phyloP scores from a whole-genome alignment of 1,140 invertebrate genomes.

The Bombus superbus region DNA sequence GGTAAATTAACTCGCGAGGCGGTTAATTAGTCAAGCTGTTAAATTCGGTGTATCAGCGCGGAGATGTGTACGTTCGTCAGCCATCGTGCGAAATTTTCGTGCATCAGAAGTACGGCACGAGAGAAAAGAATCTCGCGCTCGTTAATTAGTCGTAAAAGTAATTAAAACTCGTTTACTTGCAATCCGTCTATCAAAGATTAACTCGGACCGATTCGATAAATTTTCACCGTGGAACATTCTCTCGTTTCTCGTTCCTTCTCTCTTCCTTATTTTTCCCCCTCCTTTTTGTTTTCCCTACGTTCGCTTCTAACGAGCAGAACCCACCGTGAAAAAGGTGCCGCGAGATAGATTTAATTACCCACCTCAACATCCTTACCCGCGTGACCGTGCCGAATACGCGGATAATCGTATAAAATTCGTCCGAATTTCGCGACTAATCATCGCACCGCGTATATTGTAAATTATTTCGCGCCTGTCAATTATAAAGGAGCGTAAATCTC shows the following conservation, averaged over 20 bases:
- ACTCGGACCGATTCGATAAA: slow-evolving; percentile 23
- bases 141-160: slow-evolving; percentile 49
- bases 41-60: slow-evolving; percentile 21
- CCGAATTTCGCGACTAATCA: slow-evolving; percentile 1
- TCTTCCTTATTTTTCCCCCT: not conserved
- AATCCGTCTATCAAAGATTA: slow-evolving; percentile 34
- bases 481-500: not conserved
- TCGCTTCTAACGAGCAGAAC: slow-evolving; percentile 6
- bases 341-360: slow-evolving; percentile 49
- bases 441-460: not conserved
- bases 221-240: slow-evolving; percentile 7
- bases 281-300: not conserved
- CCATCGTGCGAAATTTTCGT: not conserved
- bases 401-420: not conserved
- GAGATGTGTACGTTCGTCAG: not conserved
- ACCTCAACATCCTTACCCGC: slow-evolving; percentile 6
- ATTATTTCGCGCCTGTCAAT: not conserved
- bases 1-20: slow-evolving; percentile 4
- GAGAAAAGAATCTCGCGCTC: not conserved
- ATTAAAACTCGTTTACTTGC: slow-evolving; percentile 43
- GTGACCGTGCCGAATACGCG: not conserved
- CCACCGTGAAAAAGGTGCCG: not conserved
- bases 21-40: slow-evolving; percentile 19
- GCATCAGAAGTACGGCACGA: too few species aligned
- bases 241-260: not conserved